Conservation (phyloP, 2,888 invertebrate species). For the Camptogramma bilineatum region DNA sequence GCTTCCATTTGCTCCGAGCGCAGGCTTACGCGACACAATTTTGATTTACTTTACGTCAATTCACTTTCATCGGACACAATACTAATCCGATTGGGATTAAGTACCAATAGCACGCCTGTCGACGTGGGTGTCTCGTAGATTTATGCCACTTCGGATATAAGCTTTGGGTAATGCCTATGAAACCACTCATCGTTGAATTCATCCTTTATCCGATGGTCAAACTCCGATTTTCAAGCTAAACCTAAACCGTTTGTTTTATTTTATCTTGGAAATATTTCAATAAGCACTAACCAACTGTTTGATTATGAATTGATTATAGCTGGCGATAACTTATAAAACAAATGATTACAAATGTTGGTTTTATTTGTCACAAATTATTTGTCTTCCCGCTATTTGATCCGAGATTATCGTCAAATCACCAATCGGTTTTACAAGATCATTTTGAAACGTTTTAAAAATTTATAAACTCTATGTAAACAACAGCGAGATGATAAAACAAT, state of each 20-base stretch:
- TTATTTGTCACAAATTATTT: too few species aligned
- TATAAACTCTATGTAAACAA: conserved; percentile 12
- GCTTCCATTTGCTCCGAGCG: background rate
- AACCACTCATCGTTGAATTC: conserved; percentile 36
- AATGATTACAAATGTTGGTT: too few species aligned
- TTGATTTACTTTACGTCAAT: conserved; percentile 43
- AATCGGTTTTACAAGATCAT: background rate
- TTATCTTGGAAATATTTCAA: too few species aligned
- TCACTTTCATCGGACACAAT: conserved; percentile 61
- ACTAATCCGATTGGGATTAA: conserved; percentile 63
- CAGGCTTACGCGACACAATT: conserved; percentile 21
- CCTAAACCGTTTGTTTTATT: too few species aligned
- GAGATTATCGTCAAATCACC: too few species aligned
- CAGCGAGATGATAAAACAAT: conserved; percentile 43
- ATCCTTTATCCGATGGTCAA: background rate
- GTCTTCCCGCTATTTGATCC: too few species aligned
- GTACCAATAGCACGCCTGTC: conserved; percentile 55
- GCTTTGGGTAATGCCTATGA: conserved; percentile 64
- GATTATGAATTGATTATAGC: too few species aligned
- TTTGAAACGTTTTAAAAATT: background rate
- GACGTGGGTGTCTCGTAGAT: conserved; percentile 77
- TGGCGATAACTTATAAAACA: too few species aligned
- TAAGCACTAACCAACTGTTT: too few species aligned
- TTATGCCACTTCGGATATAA: conserved; percentile 62
- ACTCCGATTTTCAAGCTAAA: background rate